Evolutionary conservation across 2,113 vertebrate genomes (phyloP), one percentile per base, ranked within the genome.

Genomic region (Oryzias celebensis): DNA sequence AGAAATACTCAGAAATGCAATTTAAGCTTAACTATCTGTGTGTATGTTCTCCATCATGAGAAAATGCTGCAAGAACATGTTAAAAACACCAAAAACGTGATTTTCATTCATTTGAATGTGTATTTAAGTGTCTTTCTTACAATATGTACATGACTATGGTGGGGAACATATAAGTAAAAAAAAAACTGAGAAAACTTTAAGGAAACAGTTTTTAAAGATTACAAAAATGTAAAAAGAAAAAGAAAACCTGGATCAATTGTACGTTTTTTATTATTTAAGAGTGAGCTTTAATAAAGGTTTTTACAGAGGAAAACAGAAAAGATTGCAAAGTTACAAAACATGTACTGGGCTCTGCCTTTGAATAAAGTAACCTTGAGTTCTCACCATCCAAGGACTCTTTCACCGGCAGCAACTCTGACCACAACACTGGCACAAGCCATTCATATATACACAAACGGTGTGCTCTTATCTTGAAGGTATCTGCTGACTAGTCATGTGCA

Each of bases 401-500:
- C 17, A 58, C 50, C 14, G n/a, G 44, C 10, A 23, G 59, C 41
- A n/a, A 36, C 16, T 67, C 13, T 31, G 55, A 77, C 64, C 51
- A 15, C 62, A 78, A 63, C 46, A 45, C 51, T 59, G 52, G 20
- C 68, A 41, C 36, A 16, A 52, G 51, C 43, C 67, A 42, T 48
- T 4, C 58, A 16, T 42, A 46, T 56, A 46, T 26, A 49, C 73
- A 36, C 60, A 75, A 83, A 88, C 80, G 77, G 76, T 84, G 75
- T 62, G 52, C 46, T 79, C 68, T 83, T 88, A 91, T 89, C 81
- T 80, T 16, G 7, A 62, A 42, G 62, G 78, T 71, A 90, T 91
- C 87, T 84, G 83, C 84, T 81, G 82, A 77, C 62, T 52, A 49
- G 66, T 70, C 61, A 67, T 85, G 77, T 81, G 78, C 18, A 56